These are phyloP conservation scores for Gadus macrocephalus DNA, from an alignment of 2,113 vertebrate genomes.

Conservation along the genomic window DNA sequence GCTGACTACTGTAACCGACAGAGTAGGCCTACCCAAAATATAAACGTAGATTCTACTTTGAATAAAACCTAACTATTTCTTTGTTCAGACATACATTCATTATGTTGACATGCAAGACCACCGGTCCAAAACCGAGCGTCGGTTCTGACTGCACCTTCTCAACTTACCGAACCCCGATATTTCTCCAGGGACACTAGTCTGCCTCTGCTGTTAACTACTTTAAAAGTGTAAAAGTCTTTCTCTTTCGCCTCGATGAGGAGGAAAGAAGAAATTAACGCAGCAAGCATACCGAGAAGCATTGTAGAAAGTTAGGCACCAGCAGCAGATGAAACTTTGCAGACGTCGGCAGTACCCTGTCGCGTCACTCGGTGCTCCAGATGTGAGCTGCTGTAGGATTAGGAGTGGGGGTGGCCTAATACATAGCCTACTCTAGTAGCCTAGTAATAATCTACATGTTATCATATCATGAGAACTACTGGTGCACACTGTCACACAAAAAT, in stretches of 20 bases:
- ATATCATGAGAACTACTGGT: too few species aligned
- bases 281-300: slow-evolving; percentile 64
- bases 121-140: background rate
- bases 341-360: background rate
- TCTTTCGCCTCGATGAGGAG: slow-evolving; percentile 72
- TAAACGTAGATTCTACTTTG: background rate
- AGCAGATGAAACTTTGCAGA: background rate
- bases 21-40: background rate
- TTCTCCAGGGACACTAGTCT: slow-evolving; percentile 94
- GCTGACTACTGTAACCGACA: too few species aligned
- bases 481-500: too few species aligned
- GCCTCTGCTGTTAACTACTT: slow-evolving; percentile 92
- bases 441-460: too few species aligned
- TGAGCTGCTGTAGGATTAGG: background rate
- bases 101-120: background rate
- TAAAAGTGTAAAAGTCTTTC: slow-evolving; percentile 88
- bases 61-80: background rate
- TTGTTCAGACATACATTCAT: slow-evolving; percentile 20
- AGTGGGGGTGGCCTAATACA: background rate
- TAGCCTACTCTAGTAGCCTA: too few species aligned
- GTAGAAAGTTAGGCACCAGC: slow-evolving; percentile 30
- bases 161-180: slow-evolving; percentile 93
- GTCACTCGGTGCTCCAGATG: background rate
- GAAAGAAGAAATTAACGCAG: slow-evolving; percentile 63
- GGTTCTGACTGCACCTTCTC: background rate